A percentile compares a stretch with the other conserved stretches of the same genome.
phyloP scores from a whole-genome alignment of 2,888 invertebrate species.

The Melieria picta region DNA sequence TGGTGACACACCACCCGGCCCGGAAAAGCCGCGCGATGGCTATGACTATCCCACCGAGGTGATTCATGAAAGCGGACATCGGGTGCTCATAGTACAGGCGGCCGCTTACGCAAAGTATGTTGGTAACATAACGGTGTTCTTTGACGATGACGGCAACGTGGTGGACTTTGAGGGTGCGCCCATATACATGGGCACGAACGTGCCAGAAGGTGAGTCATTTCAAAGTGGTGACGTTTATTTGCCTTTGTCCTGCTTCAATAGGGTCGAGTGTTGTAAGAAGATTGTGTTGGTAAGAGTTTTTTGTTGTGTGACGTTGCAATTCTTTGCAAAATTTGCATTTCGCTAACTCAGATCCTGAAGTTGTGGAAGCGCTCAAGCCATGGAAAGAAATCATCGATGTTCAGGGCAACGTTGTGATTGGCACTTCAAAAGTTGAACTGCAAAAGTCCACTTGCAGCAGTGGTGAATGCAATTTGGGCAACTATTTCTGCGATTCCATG shows the following conservation, averaged over 20 bases:
- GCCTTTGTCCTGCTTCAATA: no score
- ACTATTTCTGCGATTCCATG: constrained; percentile 78
- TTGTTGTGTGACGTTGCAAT: background rate
- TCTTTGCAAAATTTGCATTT: background rate
- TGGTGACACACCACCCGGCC: constrained; percentile 69
- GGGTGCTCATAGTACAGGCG: constrained; percentile 75
- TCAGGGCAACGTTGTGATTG: constrained; percentile 70
- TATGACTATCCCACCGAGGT: constrained; percentile 75
- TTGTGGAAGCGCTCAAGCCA: constrained; percentile 70
- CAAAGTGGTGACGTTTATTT: no score
- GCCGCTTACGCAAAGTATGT: constrained; percentile 80
- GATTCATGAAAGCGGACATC: constrained; percentile 68
- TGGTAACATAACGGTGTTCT: constrained; percentile 78
- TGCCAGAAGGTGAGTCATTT: constrained; percentile 72
- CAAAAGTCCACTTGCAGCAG: constrained; percentile 69
- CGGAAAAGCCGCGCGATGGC: constrained; percentile 70
- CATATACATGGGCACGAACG: constrained; percentile 72
- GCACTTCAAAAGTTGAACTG: constrained; percentile 70
- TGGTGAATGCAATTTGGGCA: constrained; percentile 79
- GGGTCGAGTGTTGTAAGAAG: no score
- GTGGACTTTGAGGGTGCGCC: constrained; percentile 78
- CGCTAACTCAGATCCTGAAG: constrained; percentile 68
- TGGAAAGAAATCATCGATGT: constrained; percentile 72
- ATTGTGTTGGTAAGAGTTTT: no score
- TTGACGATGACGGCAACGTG: constrained; percentile 76